Conservation (phyloP, 2,113 vertebrate species). For the Rafetus swinhoei region DNA sequence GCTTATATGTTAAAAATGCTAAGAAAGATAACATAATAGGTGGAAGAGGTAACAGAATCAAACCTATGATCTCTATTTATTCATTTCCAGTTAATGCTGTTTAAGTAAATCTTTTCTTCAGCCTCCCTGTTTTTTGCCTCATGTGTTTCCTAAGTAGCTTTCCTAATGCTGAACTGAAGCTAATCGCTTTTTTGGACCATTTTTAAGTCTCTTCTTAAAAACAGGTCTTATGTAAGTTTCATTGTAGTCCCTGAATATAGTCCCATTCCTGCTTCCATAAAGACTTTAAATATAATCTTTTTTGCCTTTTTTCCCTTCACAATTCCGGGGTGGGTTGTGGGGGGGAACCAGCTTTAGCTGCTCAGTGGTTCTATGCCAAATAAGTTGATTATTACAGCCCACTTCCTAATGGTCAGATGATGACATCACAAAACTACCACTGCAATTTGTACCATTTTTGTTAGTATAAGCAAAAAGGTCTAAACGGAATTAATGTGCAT, state of each 20-base stretch:
- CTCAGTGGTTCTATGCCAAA: neutral
- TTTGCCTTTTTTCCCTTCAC: neutral
- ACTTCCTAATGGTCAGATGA: neutral
- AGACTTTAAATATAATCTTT: neutral
- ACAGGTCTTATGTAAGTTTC: neutral
- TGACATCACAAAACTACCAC: neutral
- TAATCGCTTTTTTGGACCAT: neutral
- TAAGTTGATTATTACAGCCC: neutral
- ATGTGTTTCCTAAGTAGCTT: slow-evolving; percentile 1
- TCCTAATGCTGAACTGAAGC: neutral
- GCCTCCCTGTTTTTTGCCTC: neutral
- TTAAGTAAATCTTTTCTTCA: neutral
- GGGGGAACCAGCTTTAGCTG: neutral
- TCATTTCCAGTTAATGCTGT: neutral
- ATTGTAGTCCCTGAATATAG: neutral
- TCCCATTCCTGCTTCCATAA: neutral
- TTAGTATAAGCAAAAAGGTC: neutral
- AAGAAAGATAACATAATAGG: neutral
- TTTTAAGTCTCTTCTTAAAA: neutral
- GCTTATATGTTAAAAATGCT: neutral
- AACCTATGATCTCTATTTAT: neutral
- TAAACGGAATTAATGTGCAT: neutral
- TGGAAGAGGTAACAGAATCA: neutral
- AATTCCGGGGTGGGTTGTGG: neutral
- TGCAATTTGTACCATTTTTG: neutral